Evolutionary conservation across 1,140 invertebrate genomes (phyloP), one percentile per base, ranked within the genome.

Genomic region (Panagrolaimus sp.): DNA sequence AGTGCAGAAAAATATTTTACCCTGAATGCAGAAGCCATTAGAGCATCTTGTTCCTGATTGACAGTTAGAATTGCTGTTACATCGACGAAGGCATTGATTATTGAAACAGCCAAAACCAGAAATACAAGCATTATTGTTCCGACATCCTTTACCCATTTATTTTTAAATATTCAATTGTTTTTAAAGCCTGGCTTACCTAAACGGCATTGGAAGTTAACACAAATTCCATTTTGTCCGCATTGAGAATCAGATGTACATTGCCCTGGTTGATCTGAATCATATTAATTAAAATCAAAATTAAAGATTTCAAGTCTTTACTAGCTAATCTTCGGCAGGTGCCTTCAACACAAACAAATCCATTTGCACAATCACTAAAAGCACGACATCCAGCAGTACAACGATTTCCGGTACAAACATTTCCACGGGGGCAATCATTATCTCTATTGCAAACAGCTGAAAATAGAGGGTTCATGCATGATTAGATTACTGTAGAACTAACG

Each of bases 331-430:
- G 51, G 51, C 51, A 57, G 13, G 51, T 57, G 11, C 51, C 51
- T 20, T 20, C 20, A 1, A 57, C 51, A 20, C 51, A 57, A 25
- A 57, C 51, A 11, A 27, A 25, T 25, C 20, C 27, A 11, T 57
- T n/a, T 57, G 51, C 20, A 57, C 51, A 57, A 23, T 57, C 51
- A 57, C 13, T 57, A 20, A 57, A 57, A 20, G 8, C n/a, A 57
- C 16, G 51, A 8, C 51, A 57, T 9, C 8, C 51, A 11, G 8
- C 27, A 1, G 20, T 23, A 57, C 51, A 57, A 5, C n/a, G 51
- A 57, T 57, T 57, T 2, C 27, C 2, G 51, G 27, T 57, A 23
- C 51, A 57, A n/a, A 20, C 27, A 11, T 23, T 25, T 57, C 51
- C 51, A 23, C 8, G 13, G 27, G 8, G 2, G 16, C 51, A 57